Percentiles rank a stretch among this genome's conserved stretches.
These are phyloP conservation scores for Chrysolina oricalcia DNA, from an alignment of 2,888 invertebrate species.

Conservation along the genomic window DNA sequence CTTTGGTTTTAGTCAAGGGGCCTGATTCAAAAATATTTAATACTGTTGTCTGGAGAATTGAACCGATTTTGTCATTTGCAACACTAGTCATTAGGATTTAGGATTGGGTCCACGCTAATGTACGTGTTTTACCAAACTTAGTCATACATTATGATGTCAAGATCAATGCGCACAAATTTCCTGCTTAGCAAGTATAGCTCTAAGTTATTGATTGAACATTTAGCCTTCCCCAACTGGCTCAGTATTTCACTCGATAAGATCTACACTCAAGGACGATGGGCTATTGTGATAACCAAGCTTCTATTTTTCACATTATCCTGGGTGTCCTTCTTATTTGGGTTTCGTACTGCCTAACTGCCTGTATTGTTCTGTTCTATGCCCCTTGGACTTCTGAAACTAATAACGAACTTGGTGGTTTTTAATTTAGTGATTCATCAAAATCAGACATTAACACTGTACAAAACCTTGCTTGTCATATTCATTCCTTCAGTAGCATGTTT, in stretches of 20 bases:
- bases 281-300: conserved; percentile 64
- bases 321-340: conserved; percentile 54
- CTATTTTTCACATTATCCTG: conserved; percentile 52
- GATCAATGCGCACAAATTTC: conserved; percentile 29
- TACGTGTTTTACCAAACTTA: conserved; percentile 8
- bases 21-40: background rate
- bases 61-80: background rate
- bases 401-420: background rate
- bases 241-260: conserved; percentile 61
- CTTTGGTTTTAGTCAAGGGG: background rate
- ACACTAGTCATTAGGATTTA: background rate
- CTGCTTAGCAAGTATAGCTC: conserved; percentile 49
- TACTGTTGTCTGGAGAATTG: background rate
- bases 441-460: conserved; percentile 16
- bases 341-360: conserved; percentile 62
- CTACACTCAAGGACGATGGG: conserved; percentile 54
- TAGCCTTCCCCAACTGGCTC: conserved; percentile 62
- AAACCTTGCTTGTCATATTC: conserved; percentile 1
- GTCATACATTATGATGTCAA: background rate
- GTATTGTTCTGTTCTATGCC: conserved; percentile 58
- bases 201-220: conserved; percentile 54
- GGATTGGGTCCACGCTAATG: background rate
- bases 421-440: conserved; percentile 27
- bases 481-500: conserved; percentile 14
- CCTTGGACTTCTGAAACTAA: conserved; percentile 54